Evolutionary conservation across 1,140 invertebrate species (phyloP), one percentile per base, ranked within the genome.

Genomic region (Drosophila virilis): DNA sequence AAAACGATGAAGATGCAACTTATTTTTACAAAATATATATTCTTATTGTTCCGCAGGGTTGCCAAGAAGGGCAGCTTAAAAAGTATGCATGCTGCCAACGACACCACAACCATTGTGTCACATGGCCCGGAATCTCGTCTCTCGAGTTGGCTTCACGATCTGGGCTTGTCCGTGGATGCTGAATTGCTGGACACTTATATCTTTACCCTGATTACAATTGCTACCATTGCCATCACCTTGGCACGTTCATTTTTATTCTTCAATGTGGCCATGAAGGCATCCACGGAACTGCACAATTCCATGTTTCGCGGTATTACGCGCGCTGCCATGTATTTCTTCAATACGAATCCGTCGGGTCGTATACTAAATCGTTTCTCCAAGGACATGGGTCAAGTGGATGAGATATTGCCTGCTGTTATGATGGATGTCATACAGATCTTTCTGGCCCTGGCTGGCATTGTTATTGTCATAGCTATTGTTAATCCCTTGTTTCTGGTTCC

Each of bases 331-430:
- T 93, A 94, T 0, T 98, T 98, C 92, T 98, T 97, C 92, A 96
- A 97, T 84, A 94, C 94, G 10, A 98, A 97, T 92, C 96, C 96
- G 1, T 94, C 95, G 6, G 96, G 96, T 4, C 92, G 95, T 2
- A 96, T 96, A 78, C 92, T 96, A 33, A 96, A 97, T 90, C 93
- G 96, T 59, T 97, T 97, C 92, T 96, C 96, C 0, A 97, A 97
- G 92, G 97, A 98, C 85, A 96, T 97, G 92, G 97, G 97, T 7
- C 95, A 95, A 33, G 95, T 98, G 32, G 98, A 98, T 92, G 97
- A 98, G 88, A 93, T 96, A 48, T 90, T 99, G 50, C 97, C 98
- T 55, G 93, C 94, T 55, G 94, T 95, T 1, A 93, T 97, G 86
- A 95, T 96, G 74, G 97, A 97, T 80, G 94, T 95, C n/a, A 90